Base-by-base conservation (phyloP, 30 jellyfish, hydroid and myxozoan genomes). In the Catostylus mosaicus region DNA sequence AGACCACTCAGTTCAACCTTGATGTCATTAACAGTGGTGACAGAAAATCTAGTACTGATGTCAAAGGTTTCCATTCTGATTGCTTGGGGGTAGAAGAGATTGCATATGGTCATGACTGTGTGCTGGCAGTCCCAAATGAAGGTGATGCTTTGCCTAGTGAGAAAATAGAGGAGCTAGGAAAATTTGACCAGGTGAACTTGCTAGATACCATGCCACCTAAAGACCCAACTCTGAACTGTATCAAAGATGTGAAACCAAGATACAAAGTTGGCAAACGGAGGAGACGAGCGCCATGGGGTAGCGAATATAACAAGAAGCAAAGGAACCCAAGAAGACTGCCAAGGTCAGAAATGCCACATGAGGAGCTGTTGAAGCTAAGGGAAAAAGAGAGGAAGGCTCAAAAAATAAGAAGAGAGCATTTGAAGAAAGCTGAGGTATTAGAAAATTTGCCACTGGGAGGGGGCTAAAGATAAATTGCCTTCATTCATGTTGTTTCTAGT, bases 331-430 rank as follows among this genome's bases (percentile, higher is more conserved):
- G 91, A 19, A 83, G 90, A 37, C 88, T 81, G 20, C 75, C 90
- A 63, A 71, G 98, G 46, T 69, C 95, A 1, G 98, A 91, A 87
- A 84, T 91, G 96, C 83, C 96, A 1, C 88, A 92, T 18, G 96
- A 91, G 10, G 94, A 91, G 23, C 82, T 91, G 30, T 56, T 77
- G 62, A 91, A 71, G 69, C 68, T 91, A 37, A 73, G 98, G 37
- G 98, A 91, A 50, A 85, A 90, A 64, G 98, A 91, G 66, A 73
- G 98, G 48, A 73, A 73, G 20, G 98, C 98, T 36, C 98, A 91
- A 65, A 96, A 91, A 52, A 73, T 62, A 31, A 73, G 98, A 34
- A 62, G 98, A 33, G 88, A 78, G 51, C 75, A 94, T 40, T 31
- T 85, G 29, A 54, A 88, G 31, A 85, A 77, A n/a, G 73, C 51